Conservation (phyloP, 2,113 vertebrate genomes). For the Bubalus kerabau region DNA sequence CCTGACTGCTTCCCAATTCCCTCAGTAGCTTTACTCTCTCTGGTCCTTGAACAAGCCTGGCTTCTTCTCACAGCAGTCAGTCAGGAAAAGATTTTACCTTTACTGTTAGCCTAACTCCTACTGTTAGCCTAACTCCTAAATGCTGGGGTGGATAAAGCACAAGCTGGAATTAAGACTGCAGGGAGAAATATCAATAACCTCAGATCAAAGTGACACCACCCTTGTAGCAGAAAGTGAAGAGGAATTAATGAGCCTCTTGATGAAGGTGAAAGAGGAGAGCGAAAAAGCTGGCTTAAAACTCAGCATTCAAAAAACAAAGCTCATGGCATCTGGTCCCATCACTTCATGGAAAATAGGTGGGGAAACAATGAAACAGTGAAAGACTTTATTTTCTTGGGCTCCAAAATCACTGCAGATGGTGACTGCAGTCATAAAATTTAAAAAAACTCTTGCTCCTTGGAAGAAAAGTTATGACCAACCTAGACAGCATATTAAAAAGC, state of each 20-base stretch:
- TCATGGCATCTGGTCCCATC: not conserved
- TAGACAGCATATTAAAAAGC: not conserved
- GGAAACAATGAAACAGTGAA: not conserved
- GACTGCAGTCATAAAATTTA: not conserved
- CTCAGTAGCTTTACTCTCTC: not conserved
- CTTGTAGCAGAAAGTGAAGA: not conserved
- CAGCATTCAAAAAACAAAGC: not conserved
- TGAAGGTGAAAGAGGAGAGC: not conserved
- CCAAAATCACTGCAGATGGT: not conserved
- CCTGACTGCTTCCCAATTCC: not conserved
- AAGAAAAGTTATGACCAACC: not conserved
- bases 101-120: not conserved
- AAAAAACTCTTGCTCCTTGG: not conserved
- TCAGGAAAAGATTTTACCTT: not conserved
- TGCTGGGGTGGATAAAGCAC: not conserved
- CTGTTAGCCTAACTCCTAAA: not conserved
- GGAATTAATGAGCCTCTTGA: not conserved
- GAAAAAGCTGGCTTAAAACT: not conserved
- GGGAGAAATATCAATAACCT: not conserved
- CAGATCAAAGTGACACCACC: not conserved
- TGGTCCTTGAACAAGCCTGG: not conserved
- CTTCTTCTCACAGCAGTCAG: not conserved
- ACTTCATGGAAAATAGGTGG: not conserved
- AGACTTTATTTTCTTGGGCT: not conserved
- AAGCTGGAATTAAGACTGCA: not conserved